phyloP scores from a whole-genome alignment of 2,888 invertebrate genomes.

The Tenthredo scrophulariae region DNA sequence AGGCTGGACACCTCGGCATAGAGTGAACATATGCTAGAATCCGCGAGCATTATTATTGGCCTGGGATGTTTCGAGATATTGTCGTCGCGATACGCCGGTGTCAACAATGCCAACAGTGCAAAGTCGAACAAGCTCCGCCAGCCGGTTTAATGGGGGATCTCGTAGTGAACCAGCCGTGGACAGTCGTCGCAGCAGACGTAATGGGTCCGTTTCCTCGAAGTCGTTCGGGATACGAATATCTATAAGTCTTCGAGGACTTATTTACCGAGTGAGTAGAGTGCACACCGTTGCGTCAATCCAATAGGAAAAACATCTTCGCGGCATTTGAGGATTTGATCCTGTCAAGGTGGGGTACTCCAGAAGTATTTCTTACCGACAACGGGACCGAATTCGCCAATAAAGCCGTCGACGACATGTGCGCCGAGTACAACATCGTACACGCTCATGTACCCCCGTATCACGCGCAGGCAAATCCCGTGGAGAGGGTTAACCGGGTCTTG shows the following conservation, averaged over 20 bases:
- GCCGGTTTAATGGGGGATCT: slow-evolving; percentile 7
- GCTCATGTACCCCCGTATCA: too few relatives aligned
- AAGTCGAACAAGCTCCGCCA: too few relatives aligned
- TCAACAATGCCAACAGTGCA: too few relatives aligned
- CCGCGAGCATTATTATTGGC: neutral
- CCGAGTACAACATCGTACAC: too few relatives aligned
- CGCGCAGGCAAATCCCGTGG: slow-evolving; percentile 42
- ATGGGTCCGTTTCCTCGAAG: slow-evolving; percentile 59
- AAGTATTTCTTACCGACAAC: slow-evolving; percentile 60
- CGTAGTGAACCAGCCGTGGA: slow-evolving; percentile 54
- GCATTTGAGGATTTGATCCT: slow-evolving; percentile 58
- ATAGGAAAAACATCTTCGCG: slow-evolving; percentile 51
- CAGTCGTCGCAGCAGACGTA: slow-evolving; percentile 58
- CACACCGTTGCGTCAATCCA: slow-evolving; percentile 58
- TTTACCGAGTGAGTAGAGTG: slow-evolving; percentile 60
- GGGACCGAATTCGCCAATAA: slow-evolving; percentile 59
- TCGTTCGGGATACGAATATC: slow-evolving; percentile 48
- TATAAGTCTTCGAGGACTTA: slow-evolving; percentile 61
- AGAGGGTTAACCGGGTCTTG: too few relatives aligned
- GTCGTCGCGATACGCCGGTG: too few relatives aligned
- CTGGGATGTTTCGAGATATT: too few relatives aligned
- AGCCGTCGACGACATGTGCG: neutral
- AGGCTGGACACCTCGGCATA: neutral
- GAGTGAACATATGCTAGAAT: neutral
- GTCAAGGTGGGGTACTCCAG: slow-evolving; percentile 58